These are phyloP conservation scores for Pangasius krempfi DNA, from an alignment of 2,797 vertebrate species.

Conservation along the genomic window DNA sequence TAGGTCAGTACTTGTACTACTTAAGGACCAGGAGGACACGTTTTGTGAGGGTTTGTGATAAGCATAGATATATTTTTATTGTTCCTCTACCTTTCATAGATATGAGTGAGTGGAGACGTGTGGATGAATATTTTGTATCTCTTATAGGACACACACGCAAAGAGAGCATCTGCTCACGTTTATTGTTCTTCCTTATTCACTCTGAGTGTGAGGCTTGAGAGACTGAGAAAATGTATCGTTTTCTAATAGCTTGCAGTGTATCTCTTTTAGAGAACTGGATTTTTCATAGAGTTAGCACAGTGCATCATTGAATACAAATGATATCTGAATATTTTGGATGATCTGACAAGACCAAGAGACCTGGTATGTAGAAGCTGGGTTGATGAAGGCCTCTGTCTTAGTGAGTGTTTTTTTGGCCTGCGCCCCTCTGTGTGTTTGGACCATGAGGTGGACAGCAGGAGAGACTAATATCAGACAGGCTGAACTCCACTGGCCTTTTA, in stretches of 20 bases:
- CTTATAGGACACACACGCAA: slow-evolving; percentile 11
- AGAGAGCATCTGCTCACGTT: slow-evolving; percentile 27
- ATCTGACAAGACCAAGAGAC: slow-evolving; percentile 48
- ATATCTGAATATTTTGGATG: slow-evolving; percentile 26
- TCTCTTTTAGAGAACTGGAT: slow-evolving; percentile 44
- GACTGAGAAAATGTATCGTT: slow-evolving; percentile 43
- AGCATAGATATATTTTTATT: slow-evolving; percentile 53
- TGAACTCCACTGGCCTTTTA: slow-evolving; percentile 18
- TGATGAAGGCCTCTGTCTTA: slow-evolving; percentile 49
- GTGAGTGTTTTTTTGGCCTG: not conserved
- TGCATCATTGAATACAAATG: slow-evolving; percentile 41
- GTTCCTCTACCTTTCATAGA: slow-evolving; percentile 51
- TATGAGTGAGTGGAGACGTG: slow-evolving; percentile 36
- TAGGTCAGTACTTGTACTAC: slow-evolving; percentile 49
- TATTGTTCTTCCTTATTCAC: slow-evolving; percentile 8
- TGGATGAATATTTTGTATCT: slow-evolving; percentile 42
- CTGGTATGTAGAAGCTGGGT: slow-evolving; percentile 45
- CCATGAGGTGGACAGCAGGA: slow-evolving; percentile 24
- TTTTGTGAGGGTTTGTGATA: slow-evolving; percentile 50
- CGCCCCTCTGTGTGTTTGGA: not conserved
- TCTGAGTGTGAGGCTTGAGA: slow-evolving; percentile 27
- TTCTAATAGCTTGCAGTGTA: slow-evolving; percentile 57
- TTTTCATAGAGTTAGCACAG: slow-evolving; percentile 33
- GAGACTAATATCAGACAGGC: slow-evolving; percentile 18
- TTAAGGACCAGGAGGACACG: slow-evolving; percentile 37